A percentile compares a stretch with the other conserved stretches of the same genome.
Evolutionary conservation across 2,113 vertebrate species (phyloP).

Genomic region (Sinocyclocheilus maitianheensis): DNA sequence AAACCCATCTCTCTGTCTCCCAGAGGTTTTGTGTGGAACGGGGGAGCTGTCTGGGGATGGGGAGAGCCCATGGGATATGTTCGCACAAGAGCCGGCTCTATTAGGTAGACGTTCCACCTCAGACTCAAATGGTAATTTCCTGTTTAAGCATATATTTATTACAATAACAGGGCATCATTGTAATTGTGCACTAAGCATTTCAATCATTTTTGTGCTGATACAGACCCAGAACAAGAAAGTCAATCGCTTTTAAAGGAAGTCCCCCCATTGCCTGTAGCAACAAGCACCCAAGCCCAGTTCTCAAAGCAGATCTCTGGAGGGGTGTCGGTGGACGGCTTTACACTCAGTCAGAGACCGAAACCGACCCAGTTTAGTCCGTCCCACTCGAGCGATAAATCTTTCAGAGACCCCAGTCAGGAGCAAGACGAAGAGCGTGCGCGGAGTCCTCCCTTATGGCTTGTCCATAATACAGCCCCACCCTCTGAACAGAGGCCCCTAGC

Average conservation of each 20-base stretch:
- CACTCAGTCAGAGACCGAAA: constrained; percentile 43
- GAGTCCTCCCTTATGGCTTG: constrained; percentile 28
- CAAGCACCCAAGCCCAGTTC: constrained; percentile 43
- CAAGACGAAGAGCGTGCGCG: neutral
- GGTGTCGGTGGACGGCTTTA: neutral
- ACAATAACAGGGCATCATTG: neutral
- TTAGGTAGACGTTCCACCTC: constrained; percentile 35
- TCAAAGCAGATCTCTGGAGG: constrained; percentile 9
- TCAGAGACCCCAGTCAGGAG: constrained; percentile 24
- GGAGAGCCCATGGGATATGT: constrained; percentile 54
- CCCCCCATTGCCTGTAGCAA: constrained; percentile 32
- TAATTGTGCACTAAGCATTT: neutral
- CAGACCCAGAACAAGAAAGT: constrained; percentile 40
- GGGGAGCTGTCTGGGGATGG: neutral
- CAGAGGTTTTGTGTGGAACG: constrained; percentile 36
- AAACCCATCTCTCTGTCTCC: constrained; percentile 19
- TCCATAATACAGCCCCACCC: neutral
- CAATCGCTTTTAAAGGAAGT: constrained; percentile 28
- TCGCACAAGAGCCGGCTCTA: constrained; percentile 43
- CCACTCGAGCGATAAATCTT: neutral
- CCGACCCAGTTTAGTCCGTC: neutral
- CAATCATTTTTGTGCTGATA: neutral
- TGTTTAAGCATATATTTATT: constrained; percentile 4
- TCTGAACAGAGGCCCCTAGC: neutral
- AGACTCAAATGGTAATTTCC: constrained; percentile 41